Base-by-base conservation (phyloP, 2,113 vertebrate genomes). In the Melanocharis versteri region DNA sequence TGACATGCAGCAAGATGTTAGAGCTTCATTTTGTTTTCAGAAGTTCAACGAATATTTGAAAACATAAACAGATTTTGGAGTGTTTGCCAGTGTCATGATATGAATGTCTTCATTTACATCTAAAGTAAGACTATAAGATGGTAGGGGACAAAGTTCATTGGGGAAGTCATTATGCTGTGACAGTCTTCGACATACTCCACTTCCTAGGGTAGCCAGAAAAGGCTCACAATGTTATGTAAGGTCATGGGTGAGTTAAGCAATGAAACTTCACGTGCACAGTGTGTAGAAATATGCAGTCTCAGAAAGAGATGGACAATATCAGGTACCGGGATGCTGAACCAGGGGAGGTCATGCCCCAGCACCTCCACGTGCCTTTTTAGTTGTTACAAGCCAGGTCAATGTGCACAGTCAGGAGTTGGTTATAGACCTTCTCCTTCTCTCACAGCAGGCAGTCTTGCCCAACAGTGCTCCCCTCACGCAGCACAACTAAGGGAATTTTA, bases 341-440 rank as follows among this genome's bases (percentile, higher is more conserved):
- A 60, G 40, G 3, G 9, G 11, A 75, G 7, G 27, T 16, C 45
- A 13, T 48, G 37, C 11, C 31, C 20, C 30, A 72, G 51, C 15
- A 78, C 9, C 30, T 39, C 35, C 16, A 37, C 31, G 39, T 75
- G 18, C 42, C 10, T 70, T 89, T 33, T 62, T 26, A 39, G 11
- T 3, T 21, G 27, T 48, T 44, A 47, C 33, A 90, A 64, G 35
- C 9, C 48, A 90, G 37, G n/a, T 71, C 15, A 68, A 76, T 0
- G 0, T 8, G 3, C 44, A 89, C 2, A 6, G 48, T 35, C 16
- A 79, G 57, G 44, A 58, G 30, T 1, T 62, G 53, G 10, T 40
- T 64, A 47, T 0, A 76, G 61, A 88, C 73, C 23, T 53, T n/a
- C 45, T 47, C 48, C 23, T 68, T 42, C 44, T 56, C 17, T 56